Evolutionary conservation across 2,113 vertebrate species (phyloP), one percentile per base, ranked within the genome.

Genomic region (Phasianus colchicus): DNA sequence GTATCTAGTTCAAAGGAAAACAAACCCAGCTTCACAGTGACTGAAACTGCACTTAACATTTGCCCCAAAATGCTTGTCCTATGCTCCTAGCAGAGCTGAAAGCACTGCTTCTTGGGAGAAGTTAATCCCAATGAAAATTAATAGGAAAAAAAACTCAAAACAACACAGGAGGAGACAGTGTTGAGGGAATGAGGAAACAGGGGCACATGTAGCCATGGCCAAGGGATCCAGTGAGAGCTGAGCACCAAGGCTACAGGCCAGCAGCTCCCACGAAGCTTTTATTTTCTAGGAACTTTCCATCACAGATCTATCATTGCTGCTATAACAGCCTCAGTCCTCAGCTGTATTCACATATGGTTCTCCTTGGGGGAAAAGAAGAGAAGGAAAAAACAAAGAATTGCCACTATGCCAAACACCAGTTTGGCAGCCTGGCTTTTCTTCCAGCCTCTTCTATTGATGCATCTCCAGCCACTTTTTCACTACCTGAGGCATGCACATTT

Each of bases 1-100:
- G 29, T 47, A 17, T 61, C 55, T 54, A 32, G 30, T 58, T 71
- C 67, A 93, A 60, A 88, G 71, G 87, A 85, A 81, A 91, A 38
- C n/a, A 85, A 82, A 78, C 14, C 43, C 15, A 25, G 2, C 55
- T 88, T 82, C 2, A 9, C 16, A 24, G 47, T n/a, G 67, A 48
- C 27, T 67, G 48, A 86, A 83, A 69, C 4, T 3, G 29, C 58
- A 42, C 42, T 88, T 85, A 88, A 55, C 12, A 11, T 83, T 47
- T 77, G n/a, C 45, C 54, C 79, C 43, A 19, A 74, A 69, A n/a
- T 19, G 69, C 48, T n/a, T 21, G 3, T 29, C 57, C 80, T 80
- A 73, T 48, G 38, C 38, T 38, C 38, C 38, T 38, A 38, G 47
- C 25, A 54, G 25, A 64, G 7, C n/a, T 29, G 10, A 47, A 67